phyloP scores from a whole-genome alignment of 53 echinoderm and acorn worm species.

The Crossaster papposus region DNA sequence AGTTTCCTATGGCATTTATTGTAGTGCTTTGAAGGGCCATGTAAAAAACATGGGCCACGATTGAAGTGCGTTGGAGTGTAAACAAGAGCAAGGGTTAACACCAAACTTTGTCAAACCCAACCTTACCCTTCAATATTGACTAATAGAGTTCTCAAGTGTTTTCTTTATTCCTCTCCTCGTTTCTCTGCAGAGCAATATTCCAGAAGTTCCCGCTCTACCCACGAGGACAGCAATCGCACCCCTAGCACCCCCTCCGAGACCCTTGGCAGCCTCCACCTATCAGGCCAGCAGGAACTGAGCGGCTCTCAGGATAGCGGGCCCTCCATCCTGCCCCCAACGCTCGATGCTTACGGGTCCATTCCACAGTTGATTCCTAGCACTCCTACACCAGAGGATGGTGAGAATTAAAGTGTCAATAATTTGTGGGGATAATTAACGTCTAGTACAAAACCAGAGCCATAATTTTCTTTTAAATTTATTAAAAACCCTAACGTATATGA shows the following conservation, averaged over 20 bases:
- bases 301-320: constrained; percentile 48
- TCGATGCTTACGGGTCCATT: constrained; percentile 59
- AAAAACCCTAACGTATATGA: no score
- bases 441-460: no score
- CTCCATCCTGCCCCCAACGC: constrained; percentile 64
- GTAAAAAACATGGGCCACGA: no score
- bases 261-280: constrained; percentile 72
- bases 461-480: no score
- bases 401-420: background rate
- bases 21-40: no score
- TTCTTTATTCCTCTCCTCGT: background rate
- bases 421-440: no score
- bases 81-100: no score
- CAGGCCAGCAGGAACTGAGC: constrained; percentile 59
- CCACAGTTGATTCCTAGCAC: constrained; percentile 66
- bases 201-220: constrained; percentile 19
- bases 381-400: constrained; percentile 58
- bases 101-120: no score
- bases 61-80: no score
- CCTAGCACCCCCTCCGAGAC: constrained; percentile 77
- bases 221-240: constrained; percentile 19
- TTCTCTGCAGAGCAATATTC: constrained; percentile 37
- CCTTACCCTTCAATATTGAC: no score
- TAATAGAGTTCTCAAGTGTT: background rate
- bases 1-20: no score